These are phyloP conservation scores for Polydrusus cervinus DNA, from an alignment of 2,888 invertebrate species.

Conservation along the genomic window DNA sequence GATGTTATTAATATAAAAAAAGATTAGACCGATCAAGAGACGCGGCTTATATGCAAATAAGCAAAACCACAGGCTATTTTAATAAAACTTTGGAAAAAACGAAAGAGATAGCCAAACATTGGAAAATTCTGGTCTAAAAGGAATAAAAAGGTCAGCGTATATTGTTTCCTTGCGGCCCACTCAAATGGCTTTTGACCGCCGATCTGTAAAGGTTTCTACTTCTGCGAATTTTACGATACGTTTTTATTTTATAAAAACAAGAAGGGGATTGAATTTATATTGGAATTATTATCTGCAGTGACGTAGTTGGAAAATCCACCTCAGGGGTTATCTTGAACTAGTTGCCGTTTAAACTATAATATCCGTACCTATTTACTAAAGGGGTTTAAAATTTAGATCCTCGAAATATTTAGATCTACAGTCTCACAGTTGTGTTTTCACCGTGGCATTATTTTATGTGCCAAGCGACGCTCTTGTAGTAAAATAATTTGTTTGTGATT, in stretches of 20 bases:
- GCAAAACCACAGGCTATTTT: constrained; percentile 3
- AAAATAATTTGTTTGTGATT: no score
- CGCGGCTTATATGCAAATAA: background rate
- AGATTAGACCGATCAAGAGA: no score
- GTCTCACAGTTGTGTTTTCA: no score
- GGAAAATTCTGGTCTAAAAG: constrained; percentile 32
- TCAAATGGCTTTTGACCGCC: constrained; percentile 51
- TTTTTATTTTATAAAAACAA: constrained; percentile 52
- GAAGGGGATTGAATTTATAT: constrained; percentile 53
- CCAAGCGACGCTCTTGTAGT: no score
- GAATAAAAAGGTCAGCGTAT: constrained; percentile 44
- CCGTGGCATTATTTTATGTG: no score
- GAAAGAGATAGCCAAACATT: constrained; percentile 24
- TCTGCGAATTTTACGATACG: constrained; percentile 51
- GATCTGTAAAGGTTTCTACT: constrained; percentile 48
- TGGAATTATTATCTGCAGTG: constrained; percentile 41
- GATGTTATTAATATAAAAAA: no score
- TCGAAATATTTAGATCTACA: no score
- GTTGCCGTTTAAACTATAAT: no score
- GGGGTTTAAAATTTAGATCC: no score
- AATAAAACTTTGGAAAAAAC: constrained; percentile 18
- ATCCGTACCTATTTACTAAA: no score
- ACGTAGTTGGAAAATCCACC: background rate
- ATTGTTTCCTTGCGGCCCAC: constrained; percentile 52
- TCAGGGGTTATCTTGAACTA: no score